Evolutionary conservation across 2,113 vertebrate genomes (phyloP), one percentile per base, ranked within the genome.

Genomic region (Myrmophylax atrothorax): DNA sequence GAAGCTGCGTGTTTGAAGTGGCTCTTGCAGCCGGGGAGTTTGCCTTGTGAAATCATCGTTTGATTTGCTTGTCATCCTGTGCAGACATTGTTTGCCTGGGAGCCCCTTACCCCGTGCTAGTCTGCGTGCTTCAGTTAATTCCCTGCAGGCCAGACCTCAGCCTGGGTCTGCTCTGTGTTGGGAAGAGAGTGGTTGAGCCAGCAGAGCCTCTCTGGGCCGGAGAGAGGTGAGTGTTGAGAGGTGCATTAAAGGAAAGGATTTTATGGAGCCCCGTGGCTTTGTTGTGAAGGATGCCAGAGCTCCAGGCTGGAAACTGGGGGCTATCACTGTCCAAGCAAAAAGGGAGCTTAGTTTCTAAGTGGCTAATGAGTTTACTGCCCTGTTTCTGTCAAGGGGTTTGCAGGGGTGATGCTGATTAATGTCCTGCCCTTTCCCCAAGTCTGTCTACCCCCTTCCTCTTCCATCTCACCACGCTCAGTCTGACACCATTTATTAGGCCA

Each of bases 401-500:
- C 78, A 73, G 89, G 64, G 78, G 56, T 84, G 80, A 52, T 60
- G 29, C 66, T 94, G 94, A 95, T 82, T 66, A 96, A 92, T 81
- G 95, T 88, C 58, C 24, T 25, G 73, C 73, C 92, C 87, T 96
- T 90, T 94, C 62, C 73, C 44, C 56, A 52, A 28, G n/a, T 37
- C 89, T 85, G 29, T 37, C 93, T 87, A 14, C 92, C 78, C 87
- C 69, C 78, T 89, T 92, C 59, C 58, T 79, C 78, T 52, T 90
- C 85, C 64, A 56, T 63, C 70, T 95, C 62, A 64, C 69, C 67
- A 66, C 49, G 58, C 89, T 52, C 82, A 76, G 53, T 63, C 84
- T 97, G 93, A 89, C 84, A 85, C 64, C 55, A 16, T 89, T 86
- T 87, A 84, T 96, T 96, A 95, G 93, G 75, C 64, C 86, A 58